phyloP scores from a whole-genome alignment of 2,113 vertebrate genomes.

The Crotalus viridis region DNA sequence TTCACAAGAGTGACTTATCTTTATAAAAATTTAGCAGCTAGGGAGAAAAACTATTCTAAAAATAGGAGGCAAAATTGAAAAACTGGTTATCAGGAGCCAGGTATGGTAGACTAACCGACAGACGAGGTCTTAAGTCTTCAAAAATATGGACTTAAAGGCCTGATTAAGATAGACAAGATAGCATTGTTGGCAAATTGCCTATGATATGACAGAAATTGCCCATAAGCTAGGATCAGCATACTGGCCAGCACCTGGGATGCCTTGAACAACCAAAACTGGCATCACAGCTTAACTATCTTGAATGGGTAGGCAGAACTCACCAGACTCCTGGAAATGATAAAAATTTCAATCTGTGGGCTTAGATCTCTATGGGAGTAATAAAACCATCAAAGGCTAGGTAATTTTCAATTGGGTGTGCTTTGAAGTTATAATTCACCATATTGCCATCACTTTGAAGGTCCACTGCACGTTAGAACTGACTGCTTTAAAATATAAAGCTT shows the following conservation, averaged over 20 bases:
- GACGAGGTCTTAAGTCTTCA: not conserved
- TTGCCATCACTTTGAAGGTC: not conserved
- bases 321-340: not conserved
- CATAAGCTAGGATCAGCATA: not conserved
- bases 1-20: not conserved
- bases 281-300: not conserved
- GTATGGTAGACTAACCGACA: not conserved
- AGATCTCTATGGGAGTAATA: not conserved
- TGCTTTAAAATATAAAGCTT: not conserved
- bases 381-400: not conserved
- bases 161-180: not conserved
- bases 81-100: not conserved
- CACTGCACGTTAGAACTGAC: not conserved
- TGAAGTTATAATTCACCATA: not conserved
- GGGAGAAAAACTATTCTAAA: not conserved
- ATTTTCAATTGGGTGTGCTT: not conserved
- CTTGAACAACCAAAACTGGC: not conserved
- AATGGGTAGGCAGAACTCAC: not conserved
- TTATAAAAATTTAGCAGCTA: not conserved
- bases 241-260: not conserved
- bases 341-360: not conserved
- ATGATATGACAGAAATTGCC: not conserved
- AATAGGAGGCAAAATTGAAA: not conserved
- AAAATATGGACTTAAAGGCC: not conserved
- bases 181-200: not conserved